Evolutionary conservation across 2,797 vertebrate species (phyloP).

Genomic region (Euthynnus affinis): DNA sequence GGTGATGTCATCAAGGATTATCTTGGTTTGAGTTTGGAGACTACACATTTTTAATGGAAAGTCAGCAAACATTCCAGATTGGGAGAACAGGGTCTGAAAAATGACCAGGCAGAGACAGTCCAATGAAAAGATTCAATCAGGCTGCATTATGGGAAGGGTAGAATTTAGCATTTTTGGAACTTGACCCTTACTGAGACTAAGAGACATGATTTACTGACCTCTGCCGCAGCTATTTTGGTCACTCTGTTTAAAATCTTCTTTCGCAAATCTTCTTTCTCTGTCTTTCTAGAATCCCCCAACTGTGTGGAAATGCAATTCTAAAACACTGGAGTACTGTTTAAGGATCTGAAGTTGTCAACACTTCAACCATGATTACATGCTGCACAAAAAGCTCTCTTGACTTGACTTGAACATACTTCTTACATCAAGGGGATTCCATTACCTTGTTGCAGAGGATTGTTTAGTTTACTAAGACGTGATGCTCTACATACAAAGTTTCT

Average conservation of each 20-base stretch:
- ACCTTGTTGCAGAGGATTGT: background rate
- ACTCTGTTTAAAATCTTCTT: no score
- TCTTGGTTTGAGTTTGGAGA: no score
- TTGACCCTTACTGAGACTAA: no score
- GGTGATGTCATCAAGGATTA: no score
- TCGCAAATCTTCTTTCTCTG: background rate
- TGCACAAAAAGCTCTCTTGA: background rate
- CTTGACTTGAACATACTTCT: background rate
- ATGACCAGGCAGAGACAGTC: no score
- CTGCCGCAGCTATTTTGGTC: background rate
- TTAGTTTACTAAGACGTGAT: background rate
- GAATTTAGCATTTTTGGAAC: no score
- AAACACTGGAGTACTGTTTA: background rate
- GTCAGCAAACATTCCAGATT: no score
- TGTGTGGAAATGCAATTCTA: background rate
- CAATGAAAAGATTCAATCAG: no score
- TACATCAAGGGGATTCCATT: background rate
- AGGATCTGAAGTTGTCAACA: background rate
- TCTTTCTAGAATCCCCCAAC: background rate
- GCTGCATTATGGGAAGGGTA: no score
- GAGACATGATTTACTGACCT: no score
- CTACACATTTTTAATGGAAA: no score
- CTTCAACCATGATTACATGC: background rate
- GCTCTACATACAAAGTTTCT: slow-evolving; percentile 37
- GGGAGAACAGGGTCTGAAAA: no score